Evolutionary conservation across 1,140 invertebrate genomes (phyloP), one percentile per base, ranked within the genome.

Genomic region (Hypsibius dujardini): DNA sequence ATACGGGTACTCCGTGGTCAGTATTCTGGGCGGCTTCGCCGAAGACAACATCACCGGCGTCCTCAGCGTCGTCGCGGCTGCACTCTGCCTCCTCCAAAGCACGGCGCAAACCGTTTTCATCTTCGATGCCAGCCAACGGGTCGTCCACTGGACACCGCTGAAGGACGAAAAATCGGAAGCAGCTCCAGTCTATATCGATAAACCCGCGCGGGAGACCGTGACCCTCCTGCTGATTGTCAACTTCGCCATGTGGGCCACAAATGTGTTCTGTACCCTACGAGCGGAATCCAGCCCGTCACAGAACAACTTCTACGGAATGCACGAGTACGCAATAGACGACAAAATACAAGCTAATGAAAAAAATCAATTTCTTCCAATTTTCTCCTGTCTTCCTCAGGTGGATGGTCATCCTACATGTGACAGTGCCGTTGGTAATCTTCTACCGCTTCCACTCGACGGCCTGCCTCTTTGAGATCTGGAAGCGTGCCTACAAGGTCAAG

Each of bases 401-500:
- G 94, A 95, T 91, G 14, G 95, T 95, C 74, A 95, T 97, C 47
- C 94, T 90, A 0, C 90, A 95, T 77, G 88, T 95, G 1, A 90
- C 90, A 0, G 93, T 95, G 86, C 94, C 93, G 0, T 79, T 97
- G 72, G 89, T 92, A 1, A 96, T 97, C 72, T 97, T 96, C 80
- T 96, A 95, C 81, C 70, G 76, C 76, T 70, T 95, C 81, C 90
- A 96, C 79, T 92, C 90, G 1, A 94, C 92, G 0, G 93, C 96
- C 2, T 96, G 93, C 77, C 82, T 97, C 40, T 95, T 92, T 78
- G 94, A 97, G 80, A 94, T 96, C 74, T 97, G 94, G 94, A 95
- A 95, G 79, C 84, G 90, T 73, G 90, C 92, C 15, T 96, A 96
- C 78, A 95, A 95, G 80, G 87, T 91, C 74, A 92, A 92, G 77